Base-by-base conservation (phyloP, 2,113 vertebrate species). In the Saccopteryx leptura region DNA sequence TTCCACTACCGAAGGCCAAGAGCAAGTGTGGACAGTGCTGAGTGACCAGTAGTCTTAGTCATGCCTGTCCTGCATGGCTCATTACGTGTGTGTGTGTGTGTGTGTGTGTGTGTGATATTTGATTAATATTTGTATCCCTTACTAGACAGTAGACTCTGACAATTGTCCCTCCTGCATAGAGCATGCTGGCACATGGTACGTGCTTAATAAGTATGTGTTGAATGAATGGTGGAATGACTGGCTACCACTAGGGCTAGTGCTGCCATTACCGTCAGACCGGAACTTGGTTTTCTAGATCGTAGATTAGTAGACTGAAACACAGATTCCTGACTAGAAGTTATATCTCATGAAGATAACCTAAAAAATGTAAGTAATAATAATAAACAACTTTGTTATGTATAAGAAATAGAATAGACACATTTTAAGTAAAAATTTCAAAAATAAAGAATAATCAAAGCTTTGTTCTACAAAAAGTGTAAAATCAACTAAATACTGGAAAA, bases 161-260 rank as follows among this genome's bases (percentile, higher is more conserved):
- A 3, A 4, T 24, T 68, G 54, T 81, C 17, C 72, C 26, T 17
- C 39, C 9, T 8, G 4, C 11, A 12, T 23, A 61, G 1, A 72
- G 6, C 7, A 61, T 18, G 69, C 48, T n/a, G 9, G 28, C 23
- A 60, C 6, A 4, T 8, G 0, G 0, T 2, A 63, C 4, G 7
- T 31, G 63, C 33, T 69, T 80, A 12, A 50, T 1, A 39, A 50
- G 52, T 52, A 5, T n/a, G 75, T 12, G 11, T 11, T 72, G 46
- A 52, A 23, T 65, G 31, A 66, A 56, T 21, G 2, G 14, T 31
- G 39, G 39, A 39, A 39, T 39, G 24, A 19, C 71, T 7, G 14
- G 9, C 24, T 33, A 3, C 5, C 7, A 4, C 15, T 23, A 33
- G 19, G 7, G 19, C 11, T 5, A 52, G 1, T 5, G 2, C 4